Conservation (phyloP, 2,113 vertebrate genomes). For the Lepidothrix coronata region DNA sequence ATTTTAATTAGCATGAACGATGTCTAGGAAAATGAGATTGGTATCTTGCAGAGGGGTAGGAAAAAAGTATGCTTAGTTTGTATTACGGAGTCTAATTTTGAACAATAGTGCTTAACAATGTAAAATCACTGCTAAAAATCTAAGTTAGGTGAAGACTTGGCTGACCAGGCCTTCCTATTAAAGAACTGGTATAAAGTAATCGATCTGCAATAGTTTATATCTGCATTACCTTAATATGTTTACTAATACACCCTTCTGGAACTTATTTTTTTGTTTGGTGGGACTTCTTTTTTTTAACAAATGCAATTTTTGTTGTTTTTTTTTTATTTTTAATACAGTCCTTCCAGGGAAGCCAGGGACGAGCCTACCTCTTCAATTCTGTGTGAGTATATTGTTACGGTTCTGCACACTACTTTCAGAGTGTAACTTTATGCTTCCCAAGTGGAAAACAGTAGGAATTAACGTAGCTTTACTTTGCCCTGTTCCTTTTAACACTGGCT, state of each 20-base stretch:
- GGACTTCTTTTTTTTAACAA: neutral
- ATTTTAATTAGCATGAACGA: neutral
- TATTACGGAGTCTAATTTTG: neutral
- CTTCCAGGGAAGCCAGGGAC: slow-evolving; percentile 98
- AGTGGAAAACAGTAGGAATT: neutral
- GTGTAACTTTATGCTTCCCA: neutral
- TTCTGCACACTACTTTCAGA: neutral
- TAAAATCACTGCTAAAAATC: neutral
- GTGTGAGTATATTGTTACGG: slow-evolving; percentile 85
- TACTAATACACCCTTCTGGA: neutral
- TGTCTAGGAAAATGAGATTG: neutral
- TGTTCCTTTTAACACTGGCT: neutral
- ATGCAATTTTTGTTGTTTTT: neutral
- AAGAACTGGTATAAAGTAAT: neutral
- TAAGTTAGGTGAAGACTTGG: neutral
- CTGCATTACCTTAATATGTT: neutral
- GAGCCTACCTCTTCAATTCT: slow-evolving; percentile 99
- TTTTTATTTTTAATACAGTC: slow-evolving; percentile 79
- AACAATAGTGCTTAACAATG: neutral
- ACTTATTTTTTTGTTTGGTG: neutral
- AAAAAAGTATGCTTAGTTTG: neutral
- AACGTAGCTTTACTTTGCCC: neutral
- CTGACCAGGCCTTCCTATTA: neutral
- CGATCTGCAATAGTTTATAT: neutral
- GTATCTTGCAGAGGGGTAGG: neutral